Base-by-base conservation (phyloP, 2,797 vertebrate genomes). In the Gobionotothen gibberifrons region DNA sequence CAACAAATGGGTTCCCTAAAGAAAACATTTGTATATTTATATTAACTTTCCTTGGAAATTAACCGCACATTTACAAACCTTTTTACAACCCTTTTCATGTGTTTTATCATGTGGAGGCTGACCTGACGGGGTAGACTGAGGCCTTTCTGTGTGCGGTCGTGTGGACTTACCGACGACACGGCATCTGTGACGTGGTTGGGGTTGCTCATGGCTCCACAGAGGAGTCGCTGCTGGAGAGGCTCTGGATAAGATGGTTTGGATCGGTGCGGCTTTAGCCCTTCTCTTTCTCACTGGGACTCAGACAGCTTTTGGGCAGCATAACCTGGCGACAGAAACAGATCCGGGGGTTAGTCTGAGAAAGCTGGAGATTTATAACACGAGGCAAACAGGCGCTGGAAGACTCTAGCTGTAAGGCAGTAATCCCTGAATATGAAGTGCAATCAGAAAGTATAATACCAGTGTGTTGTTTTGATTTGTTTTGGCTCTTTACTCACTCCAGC, bases 201-300 rank as follows among this genome's bases (percentile, higher is more conserved):
- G 84, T 88, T 88, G 85, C 91, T 94, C 95, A 95, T 95, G 87
- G 87, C 88, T 92, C 85, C 51, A 61, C 82, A 43, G 64, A 77
- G 72, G 82, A 85, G 76, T 76, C 13, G 77, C 75, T 83, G 83
- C 69, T 48, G 74, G 78, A 72, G 79, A 83, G 76, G 72, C 9
- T 73, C 42, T 60, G 85, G 81, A 78, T 7, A 76, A 88, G 84
- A 85, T 88, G 81, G 71, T 69, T 26, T 36, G 81, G 80, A 82
- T 74, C 14, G 47, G 73, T 85, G 85, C 3, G 83, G 85, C 90
- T 92, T 95, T 94, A 95, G 90, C 95, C 95, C 91, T 95, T 95
- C 88, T 95, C 95, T 94, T 95, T 94, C 93, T 95, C 94, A 74
- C 93, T 94, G 88, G 90, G 94, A 94, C 94, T 95, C 90, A 95